Conservation (phyloP, 2,113 vertebrate genomes). For the Tetraodon nigroviridis region DNA sequence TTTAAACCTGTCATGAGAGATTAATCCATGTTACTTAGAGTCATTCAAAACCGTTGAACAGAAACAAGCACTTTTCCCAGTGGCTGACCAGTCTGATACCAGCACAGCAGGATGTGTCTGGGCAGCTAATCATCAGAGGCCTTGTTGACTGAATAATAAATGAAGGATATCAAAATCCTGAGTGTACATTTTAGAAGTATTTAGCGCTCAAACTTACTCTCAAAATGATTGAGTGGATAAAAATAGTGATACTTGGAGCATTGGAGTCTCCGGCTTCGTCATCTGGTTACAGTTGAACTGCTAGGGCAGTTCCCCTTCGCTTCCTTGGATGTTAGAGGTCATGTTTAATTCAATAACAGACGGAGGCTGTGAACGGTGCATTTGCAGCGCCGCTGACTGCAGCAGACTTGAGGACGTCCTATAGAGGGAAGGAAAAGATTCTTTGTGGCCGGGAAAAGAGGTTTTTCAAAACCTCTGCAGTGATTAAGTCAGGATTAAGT, state of each 20-base stretch:
- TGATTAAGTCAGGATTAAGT: conserved; percentile 39
- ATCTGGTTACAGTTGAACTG: not conserved
- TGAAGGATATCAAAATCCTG: conserved; percentile 21
- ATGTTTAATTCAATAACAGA: conserved; percentile 31
- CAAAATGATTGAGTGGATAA: not conserved
- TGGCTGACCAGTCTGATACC: conserved; percentile 65
- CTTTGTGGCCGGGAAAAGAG: conserved; percentile 33
- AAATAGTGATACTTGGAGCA: not conserved
- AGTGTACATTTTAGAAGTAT: not conserved
- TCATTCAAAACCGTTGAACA: conserved; percentile 41
- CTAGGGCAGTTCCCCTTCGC: not conserved
- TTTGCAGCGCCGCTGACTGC: conserved; percentile 15
- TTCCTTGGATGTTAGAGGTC: conserved; percentile 10
- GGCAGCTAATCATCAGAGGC: conserved; percentile 41
- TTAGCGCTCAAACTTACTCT: too few relatives aligned
- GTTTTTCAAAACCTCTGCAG: conserved; percentile 38
- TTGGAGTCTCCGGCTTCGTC: conserved; percentile 10
- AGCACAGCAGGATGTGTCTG: conserved; percentile 58
- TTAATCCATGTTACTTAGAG: conserved; percentile 53
- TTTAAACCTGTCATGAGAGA: conserved; percentile 40
- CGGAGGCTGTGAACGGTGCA: conserved; percentile 15
- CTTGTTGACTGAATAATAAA: conserved; percentile 41
- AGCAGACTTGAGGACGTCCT: conserved; percentile 11
- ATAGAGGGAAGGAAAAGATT: conserved; percentile 30
- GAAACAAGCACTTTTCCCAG: conserved; percentile 51